Percentiles rank a stretch among this genome's conserved stretches.
phyloP scores from a whole-genome alignment of 2,888 invertebrate species.

The Pyrocoelia pectoralis region DNA sequence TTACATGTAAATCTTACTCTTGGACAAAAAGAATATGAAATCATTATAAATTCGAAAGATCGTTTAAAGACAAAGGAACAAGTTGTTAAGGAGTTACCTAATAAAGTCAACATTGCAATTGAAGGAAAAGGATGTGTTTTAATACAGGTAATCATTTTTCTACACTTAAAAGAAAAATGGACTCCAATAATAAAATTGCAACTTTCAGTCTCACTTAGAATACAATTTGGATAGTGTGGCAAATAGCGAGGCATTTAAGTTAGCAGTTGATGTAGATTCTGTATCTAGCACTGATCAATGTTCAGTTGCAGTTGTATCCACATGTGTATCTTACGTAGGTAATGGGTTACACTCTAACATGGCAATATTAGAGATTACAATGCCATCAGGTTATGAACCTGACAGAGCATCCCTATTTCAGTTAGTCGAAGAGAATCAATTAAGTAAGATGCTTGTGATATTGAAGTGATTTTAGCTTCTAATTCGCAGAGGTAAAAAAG shows the following conservation, averaged over 20 bases:
- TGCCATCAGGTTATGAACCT: constrained; percentile 71
- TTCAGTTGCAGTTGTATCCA: constrained; percentile 58
- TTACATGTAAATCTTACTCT: constrained; percentile 60
- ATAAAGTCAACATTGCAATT: constrained; percentile 59
- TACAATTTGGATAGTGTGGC: constrained; percentile 62
- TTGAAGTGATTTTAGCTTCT: neutral
- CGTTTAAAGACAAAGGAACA: constrained; percentile 61
- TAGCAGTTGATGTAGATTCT: constrained; percentile 60
- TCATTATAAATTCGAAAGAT: constrained; percentile 60
- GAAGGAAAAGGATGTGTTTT: constrained; percentile 66
- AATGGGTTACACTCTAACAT: constrained; percentile 66
- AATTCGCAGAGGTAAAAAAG: constrained; percentile 61
- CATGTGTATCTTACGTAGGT: constrained; percentile 54
- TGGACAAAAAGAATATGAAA: constrained; percentile 56
- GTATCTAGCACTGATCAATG: constrained; percentile 60
- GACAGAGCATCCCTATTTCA: constrained; percentile 66
- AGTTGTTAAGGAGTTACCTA: constrained; percentile 59
- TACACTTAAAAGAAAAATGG: neutral
- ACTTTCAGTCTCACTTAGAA: constrained; percentile 59
- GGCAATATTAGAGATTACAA: constrained; percentile 68
- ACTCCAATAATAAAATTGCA: constrained; percentile 8
- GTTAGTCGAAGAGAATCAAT: constrained; percentile 47
- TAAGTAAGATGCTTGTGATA: constrained; percentile 19
- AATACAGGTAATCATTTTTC: constrained; percentile 59
- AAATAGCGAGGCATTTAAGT: constrained; percentile 63